phyloP scores from a whole-genome alignment of 2,113 vertebrate genomes.

The Mormoops blainvillei region DNA sequence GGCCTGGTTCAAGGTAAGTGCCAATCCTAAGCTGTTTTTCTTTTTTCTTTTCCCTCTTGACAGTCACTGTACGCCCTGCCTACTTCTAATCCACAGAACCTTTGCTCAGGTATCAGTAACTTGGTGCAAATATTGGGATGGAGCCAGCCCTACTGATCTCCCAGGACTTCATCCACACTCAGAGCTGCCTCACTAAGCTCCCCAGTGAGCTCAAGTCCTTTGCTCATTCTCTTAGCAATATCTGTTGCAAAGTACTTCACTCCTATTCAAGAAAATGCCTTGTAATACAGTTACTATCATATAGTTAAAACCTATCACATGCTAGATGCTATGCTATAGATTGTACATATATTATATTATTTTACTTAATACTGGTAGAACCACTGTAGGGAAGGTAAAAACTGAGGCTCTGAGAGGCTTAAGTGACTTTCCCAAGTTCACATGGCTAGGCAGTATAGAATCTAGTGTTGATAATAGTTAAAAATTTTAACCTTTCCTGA shows the following conservation, averaged over 20 bases:
- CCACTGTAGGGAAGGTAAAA: background rate
- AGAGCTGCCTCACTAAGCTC: background rate
- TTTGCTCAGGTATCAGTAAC: background rate
- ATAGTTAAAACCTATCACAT: background rate
- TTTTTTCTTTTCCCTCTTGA: slow-evolving; percentile 30
- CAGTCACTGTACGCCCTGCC: background rate
- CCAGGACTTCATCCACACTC: background rate
- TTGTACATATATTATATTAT: background rate
- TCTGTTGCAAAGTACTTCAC: background rate
- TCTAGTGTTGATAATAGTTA: background rate
- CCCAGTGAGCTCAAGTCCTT: background rate
- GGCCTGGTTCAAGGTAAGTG: slow-evolving; percentile 39
- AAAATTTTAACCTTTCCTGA: background rate
- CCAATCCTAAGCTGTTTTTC: slow-evolving; percentile 13
- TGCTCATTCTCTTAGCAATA: background rate
- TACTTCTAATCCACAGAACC: background rate
- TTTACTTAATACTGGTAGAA: background rate
- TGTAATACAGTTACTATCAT: background rate
- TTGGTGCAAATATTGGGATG: background rate
- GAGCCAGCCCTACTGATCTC: background rate
- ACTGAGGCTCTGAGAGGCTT: background rate
- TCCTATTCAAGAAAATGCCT: background rate
- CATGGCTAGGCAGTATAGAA: background rate
- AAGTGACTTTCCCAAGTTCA: background rate
- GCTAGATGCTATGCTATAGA: background rate